These are phyloP conservation scores for Oceanodroma leucorhoa DNA, from an alignment of 2,797 vertebrate genomes.

Conservation along the genomic window DNA sequence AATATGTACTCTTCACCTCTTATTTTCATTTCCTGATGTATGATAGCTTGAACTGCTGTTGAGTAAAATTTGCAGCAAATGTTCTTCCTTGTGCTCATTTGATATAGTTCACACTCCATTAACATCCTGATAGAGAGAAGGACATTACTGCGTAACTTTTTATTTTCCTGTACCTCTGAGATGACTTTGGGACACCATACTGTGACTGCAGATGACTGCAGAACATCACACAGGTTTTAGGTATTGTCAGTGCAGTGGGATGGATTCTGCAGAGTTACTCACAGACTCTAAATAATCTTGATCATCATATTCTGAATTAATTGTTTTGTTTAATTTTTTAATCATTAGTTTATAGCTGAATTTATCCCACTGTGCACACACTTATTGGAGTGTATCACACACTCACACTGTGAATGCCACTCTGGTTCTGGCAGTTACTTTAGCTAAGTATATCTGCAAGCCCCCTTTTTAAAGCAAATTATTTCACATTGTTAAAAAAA, in stretches of 20 bases:
- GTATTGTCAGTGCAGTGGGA: neutral
- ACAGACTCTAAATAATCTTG: neutral
- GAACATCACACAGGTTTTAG: neutral
- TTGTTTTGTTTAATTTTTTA: neutral
- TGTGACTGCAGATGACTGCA: constrained; percentile 3
- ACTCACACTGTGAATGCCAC: neutral
- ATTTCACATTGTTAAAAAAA: neutral
- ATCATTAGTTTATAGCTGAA: neutral
- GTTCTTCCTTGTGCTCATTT: constrained; percentile 56
- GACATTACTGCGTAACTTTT: constrained; percentile 12
- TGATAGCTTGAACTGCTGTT: constrained; percentile 51
- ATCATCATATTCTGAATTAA: neutral
- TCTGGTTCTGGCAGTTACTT: neutral
- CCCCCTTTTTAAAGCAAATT: neutral
- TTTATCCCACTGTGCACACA: neutral
- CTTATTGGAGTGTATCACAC: neutral
- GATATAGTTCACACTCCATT: constrained; percentile 64
- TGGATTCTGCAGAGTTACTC: neutral
- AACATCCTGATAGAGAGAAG: constrained; percentile 50
- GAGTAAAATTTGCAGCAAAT: constrained; percentile 66
- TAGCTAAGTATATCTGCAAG: neutral
- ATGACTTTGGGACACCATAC: constrained; percentile 42
- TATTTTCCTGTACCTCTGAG: constrained; percentile 28
- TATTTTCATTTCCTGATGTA: constrained; percentile 63
- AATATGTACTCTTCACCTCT: constrained; percentile 54